phyloP scores from a whole-genome alignment of 1,140 invertebrate genomes.

The Carposina sasakii region DNA sequence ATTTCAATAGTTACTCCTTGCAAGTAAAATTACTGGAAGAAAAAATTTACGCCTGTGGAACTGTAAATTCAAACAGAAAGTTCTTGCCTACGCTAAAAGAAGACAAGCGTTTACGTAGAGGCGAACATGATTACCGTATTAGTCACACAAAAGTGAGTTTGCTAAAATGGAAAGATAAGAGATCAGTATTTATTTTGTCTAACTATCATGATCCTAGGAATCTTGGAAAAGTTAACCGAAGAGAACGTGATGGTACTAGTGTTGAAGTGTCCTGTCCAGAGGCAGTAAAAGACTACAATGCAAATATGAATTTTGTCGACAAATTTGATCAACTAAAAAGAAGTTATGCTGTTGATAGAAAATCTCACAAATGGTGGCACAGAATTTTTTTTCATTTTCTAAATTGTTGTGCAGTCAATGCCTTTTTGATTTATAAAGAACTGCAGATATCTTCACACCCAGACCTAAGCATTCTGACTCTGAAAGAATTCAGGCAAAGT shows the following conservation, averaged over 20 bases:
- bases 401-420: conserved; percentile 18
- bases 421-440: conserved; percentile 19
- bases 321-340: conserved; percentile 1
- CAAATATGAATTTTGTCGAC: conserved; percentile 17
- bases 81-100: conserved; percentile 12
- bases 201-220: conserved; percentile 17
- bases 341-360: conserved; percentile 14
- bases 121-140: conserved; percentile 11
- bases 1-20: conserved; percentile 17
- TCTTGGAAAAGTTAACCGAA: conserved; percentile 10
- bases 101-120: conserved; percentile 13
- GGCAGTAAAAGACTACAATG: conserved; percentile 17
- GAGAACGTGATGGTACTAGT: conserved; percentile 11
- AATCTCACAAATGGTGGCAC: conserved; percentile 17
- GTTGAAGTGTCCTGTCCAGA: conserved; percentile 8
- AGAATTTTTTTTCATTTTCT: conserved; percentile 22
- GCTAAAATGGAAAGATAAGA: conserved; percentile 16
- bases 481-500: conserved; percentile 14
- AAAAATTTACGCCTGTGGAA: conserved; percentile 13
- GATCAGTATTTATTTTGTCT: conserved; percentile 15
- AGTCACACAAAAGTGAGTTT: conserved; percentile 9
- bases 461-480: conserved; percentile 10
- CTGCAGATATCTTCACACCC: conserved; percentile 12
- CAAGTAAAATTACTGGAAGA: conserved; percentile 7
- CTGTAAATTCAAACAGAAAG: conserved; percentile 14